These are phyloP conservation scores for Staurois parvus DNA, from an alignment of 2,797 vertebrate species.

Conservation along the genomic window DNA sequence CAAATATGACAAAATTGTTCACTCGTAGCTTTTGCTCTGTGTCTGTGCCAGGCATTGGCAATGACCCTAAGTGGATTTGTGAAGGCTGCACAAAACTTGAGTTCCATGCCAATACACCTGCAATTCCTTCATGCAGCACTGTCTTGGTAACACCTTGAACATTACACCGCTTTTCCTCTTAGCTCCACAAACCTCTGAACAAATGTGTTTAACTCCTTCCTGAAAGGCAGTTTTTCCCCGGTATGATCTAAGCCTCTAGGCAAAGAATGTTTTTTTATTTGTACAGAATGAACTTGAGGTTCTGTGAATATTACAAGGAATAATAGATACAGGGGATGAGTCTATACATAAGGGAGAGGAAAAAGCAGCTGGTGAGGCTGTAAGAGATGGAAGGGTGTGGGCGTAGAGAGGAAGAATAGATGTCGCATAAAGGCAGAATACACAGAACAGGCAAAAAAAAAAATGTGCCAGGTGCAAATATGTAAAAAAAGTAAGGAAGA, in stretches of 20 bases:
- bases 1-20: neutral
- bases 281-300: conserved; percentile 24
- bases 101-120: conserved; percentile 10
- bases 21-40: neutral
- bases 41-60: neutral
- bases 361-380: conserved; percentile 16
- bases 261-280: conserved; percentile 40
- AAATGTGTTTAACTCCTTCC: conserved; percentile 4
- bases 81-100: neutral
- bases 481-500: neutral
- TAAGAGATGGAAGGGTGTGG: conserved; percentile 28
- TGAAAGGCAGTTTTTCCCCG: neutral
- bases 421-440: conserved; percentile 25
- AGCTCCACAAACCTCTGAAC: neutral
- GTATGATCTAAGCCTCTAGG: conserved; percentile 2
- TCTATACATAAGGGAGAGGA: conserved; percentile 36
- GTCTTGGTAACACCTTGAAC: neutral
- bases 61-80: neutral
- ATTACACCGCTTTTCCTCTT: neutral
- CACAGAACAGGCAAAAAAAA: conserved; percentile 8
- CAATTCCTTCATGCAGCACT: neutral
- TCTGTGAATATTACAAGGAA: conserved; percentile 23
- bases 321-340: conserved; percentile 40
- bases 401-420: conserved; percentile 34
- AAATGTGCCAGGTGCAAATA: conserved; percentile 3